Conservation (phyloP, 2,888 invertebrate genomes). For the Argynnis bischoffii region DNA sequence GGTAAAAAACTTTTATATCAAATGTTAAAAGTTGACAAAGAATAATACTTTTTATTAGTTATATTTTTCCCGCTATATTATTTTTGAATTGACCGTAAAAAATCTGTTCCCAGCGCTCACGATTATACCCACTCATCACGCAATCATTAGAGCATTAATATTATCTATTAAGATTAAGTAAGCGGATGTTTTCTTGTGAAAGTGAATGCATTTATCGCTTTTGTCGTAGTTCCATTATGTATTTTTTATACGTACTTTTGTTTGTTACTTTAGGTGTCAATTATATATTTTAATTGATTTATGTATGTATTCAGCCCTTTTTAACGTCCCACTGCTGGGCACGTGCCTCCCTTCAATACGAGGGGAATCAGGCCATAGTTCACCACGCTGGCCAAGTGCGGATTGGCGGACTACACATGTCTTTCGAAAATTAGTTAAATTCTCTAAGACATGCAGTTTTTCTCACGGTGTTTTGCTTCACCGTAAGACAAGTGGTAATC, state of each 20-base stretch:
- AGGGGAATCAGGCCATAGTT: no score
- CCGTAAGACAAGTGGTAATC: no score
- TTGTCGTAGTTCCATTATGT: conserved; percentile 17
- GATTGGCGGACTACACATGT: no score
- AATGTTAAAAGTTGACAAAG: no score
- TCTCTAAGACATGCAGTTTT: no score
- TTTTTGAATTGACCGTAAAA: conserved; percentile 14
- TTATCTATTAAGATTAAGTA: conserved; percentile 41
- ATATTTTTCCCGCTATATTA: neutral
- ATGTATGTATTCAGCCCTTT: no score
- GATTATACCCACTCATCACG: conserved; percentile 22
- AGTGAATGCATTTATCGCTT: conserved; percentile 41
- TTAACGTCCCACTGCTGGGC: no score
- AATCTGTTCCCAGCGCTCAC: conserved; percentile 16
- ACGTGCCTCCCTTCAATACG: no score
- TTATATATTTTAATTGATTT: neutral
- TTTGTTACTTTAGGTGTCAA: neutral
- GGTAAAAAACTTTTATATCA: no score
- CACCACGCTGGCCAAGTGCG: no score
- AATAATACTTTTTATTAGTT: neutral
- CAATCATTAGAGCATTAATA: conserved; percentile 37
- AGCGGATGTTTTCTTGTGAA: conserved; percentile 42
- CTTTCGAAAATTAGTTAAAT: no score
- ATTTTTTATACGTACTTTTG: neutral
- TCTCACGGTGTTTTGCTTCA: no score